phyloP scores from a whole-genome alignment of 2,797 vertebrate genomes.

The Spondyliosoma cantharus region DNA sequence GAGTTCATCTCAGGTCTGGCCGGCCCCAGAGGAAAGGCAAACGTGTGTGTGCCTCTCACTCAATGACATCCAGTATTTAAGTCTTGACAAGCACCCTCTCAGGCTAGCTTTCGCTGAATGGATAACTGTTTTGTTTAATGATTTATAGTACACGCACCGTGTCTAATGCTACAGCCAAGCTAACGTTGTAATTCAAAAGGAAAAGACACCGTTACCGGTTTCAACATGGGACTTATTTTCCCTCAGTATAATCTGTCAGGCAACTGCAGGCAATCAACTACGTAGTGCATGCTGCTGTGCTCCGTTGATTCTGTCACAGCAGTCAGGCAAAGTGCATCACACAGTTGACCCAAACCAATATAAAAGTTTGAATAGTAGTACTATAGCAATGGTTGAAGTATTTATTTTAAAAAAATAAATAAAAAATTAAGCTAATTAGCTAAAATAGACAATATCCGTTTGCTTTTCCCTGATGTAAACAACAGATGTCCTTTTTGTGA shows the following conservation, averaged over 20 bases:
- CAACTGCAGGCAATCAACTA: accelerated
- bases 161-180: accelerated
- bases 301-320: accelerated
- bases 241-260: conserved; percentile 29
- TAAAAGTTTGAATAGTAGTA: accelerated
- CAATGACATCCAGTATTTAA: too few species aligned
- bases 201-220: not conserved
- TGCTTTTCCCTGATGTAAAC: too few species aligned
- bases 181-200: not conserved
- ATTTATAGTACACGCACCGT: accelerated
- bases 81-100: not conserved
- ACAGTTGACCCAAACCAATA: accelerated
- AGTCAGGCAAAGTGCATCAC: not conserved
- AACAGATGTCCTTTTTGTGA: too few species aligned
- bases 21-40: not conserved
- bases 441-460: too few species aligned
- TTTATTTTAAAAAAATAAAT: too few species aligned
- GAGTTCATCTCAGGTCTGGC: conserved; percentile 36
- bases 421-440: not conserved
- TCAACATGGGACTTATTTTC: accelerated
- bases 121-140: accelerated
- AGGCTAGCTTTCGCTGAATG: not conserved
- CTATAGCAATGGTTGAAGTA: accelerated
- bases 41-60: not conserved
- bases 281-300: too few species aligned